Percentiles rank a stretch among this genome's conserved stretches.
Evolutionary conservation across 2,113 vertebrate species (phyloP).

Genomic region (Prunella fulvescens): DNA sequence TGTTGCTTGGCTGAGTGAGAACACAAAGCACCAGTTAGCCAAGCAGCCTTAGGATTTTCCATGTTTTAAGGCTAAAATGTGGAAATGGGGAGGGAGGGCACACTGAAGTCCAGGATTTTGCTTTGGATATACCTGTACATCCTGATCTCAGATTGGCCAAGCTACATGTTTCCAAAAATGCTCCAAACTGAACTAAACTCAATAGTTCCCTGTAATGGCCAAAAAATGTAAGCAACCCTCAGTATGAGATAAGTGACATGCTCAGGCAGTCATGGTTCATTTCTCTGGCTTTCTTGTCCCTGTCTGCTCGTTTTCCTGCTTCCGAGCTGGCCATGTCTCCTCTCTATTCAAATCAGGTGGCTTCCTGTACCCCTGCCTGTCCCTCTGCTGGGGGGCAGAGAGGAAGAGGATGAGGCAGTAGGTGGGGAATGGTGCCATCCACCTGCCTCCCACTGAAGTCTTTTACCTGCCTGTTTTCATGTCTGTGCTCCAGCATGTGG

Average conservation of each 20-base stretch:
- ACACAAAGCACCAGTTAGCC: not conserved
- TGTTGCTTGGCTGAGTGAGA: not conserved
- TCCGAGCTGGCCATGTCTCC: not conserved
- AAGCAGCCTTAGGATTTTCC: not conserved
- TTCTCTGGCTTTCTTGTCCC: constrained; percentile 16
- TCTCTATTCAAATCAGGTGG: constrained; percentile 46
- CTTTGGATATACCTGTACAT: not conserved
- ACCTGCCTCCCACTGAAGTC: not conserved
- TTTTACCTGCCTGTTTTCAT: not conserved
- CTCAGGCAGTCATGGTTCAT: not conserved
- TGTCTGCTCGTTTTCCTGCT: constrained; percentile 19
- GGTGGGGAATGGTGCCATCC: not conserved
- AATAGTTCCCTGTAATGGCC: not conserved
- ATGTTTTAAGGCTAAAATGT: not conserved
- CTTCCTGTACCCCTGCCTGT: not conserved
- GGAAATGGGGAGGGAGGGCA: not conserved
- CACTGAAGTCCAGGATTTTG: not conserved
- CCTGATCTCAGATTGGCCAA: not conserved
- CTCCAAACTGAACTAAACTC: not conserved
- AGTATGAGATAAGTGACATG: not conserved
- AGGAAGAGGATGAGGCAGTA: not conserved
- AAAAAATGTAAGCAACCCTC: rapidly evolving
- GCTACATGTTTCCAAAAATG: not conserved
- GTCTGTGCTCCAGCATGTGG: not conserved
- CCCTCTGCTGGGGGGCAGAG: not conserved